Conservation (phyloP, 2,797 vertebrate genomes). For the Hoplostethus mediterraneus region DNA sequence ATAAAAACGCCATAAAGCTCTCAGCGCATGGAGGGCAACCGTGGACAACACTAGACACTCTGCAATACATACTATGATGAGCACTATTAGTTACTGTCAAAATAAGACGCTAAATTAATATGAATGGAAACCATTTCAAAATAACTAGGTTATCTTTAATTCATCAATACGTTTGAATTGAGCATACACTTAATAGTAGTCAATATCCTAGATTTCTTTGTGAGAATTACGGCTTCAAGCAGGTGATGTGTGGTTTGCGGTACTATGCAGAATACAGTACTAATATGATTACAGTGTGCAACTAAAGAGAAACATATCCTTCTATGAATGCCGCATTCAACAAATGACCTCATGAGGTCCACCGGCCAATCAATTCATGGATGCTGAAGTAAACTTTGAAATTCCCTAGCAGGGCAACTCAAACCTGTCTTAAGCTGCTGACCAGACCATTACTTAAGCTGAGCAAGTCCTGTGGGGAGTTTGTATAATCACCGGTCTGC, state of each 20-base stretch:
- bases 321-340: slow-evolving; percentile 40
- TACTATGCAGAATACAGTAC: slow-evolving; percentile 67
- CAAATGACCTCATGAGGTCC: slow-evolving; percentile 50
- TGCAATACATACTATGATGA: background rate
- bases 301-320: slow-evolving; percentile 48
- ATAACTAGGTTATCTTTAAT: slow-evolving; percentile 48
- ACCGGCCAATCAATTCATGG: slow-evolving; percentile 58
- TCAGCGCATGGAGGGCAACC: slow-evolving; percentile 48
- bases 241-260: slow-evolving; percentile 75
- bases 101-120: slow-evolving; percentile 25
- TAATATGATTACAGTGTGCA: slow-evolving; percentile 68
- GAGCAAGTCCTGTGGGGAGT: slow-evolving; percentile 79
- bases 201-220: slow-evolving; percentile 52
- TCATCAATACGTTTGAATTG: slow-evolving; percentile 33
- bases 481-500: slow-evolving; percentile 83
- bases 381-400: slow-evolving; percentile 69
- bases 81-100: slow-evolving; percentile 37
- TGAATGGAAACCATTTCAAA: slow-evolving; percentile 31
- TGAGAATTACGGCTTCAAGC: slow-evolving; percentile 46
- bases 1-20: slow-evolving; percentile 70
- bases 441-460: slow-evolving; percentile 82
- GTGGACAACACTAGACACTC: slow-evolving; percentile 17
- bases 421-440: slow-evolving; percentile 74
- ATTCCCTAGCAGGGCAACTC: slow-evolving; percentile 68
- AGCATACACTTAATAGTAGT: slow-evolving; percentile 62